Base-by-base conservation (phyloP, 2,888 invertebrate species). In the Chalcosyrphus nemorum region DNA sequence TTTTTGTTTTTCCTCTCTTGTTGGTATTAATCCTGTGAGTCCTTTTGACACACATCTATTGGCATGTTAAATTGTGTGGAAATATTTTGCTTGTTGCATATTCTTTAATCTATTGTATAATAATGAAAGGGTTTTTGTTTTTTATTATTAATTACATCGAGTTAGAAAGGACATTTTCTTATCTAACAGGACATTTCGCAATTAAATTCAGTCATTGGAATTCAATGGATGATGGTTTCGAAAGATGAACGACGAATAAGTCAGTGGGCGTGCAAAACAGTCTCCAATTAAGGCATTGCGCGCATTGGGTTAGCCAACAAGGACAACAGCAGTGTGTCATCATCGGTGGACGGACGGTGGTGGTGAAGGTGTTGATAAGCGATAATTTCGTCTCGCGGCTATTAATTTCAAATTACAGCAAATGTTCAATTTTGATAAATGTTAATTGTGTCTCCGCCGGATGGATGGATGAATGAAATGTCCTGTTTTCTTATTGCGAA, bases 181-280 rank as follows among this genome's bases (percentile, higher is more conserved):
- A 68, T 72, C 27, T 35, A 50, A 63, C 24, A 68, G 57, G 78
- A 77, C 78, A 50, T 80, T 80, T 78, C 41, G 45, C 84, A 84
- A 84, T 84, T 84, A 84, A 74, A 80, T 9, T 68, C 74, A 80
- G 80, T 80, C 78, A 84, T 70, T 78, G 52, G 65, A 66, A 77
- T 52, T 63, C 76, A 65, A 77, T 66, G 65, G 54, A 29, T 66
- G 76, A 82, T 66, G 77, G 52, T 27, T 77, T 43, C 24, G 56
- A 65, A 45, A 61, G 59, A 72, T 72, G 81, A 65, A 65, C 50
- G 38, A 41, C 43, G 61, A 47, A 38, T 19, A 56, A 32, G n/a
- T 43, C 41, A 72, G 65, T 57, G 78, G 65, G 72, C 43, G 63
- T 72, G 54, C 38, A 47, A 35, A 56, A 71, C 13, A 19, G 81